Percentiles rank a stretch among this genome's conserved stretches.
These are phyloP conservation scores for Atopsyche davidsoni DNA, from an alignment of 1,140 invertebrate species.

Conservation along the genomic window DNA sequence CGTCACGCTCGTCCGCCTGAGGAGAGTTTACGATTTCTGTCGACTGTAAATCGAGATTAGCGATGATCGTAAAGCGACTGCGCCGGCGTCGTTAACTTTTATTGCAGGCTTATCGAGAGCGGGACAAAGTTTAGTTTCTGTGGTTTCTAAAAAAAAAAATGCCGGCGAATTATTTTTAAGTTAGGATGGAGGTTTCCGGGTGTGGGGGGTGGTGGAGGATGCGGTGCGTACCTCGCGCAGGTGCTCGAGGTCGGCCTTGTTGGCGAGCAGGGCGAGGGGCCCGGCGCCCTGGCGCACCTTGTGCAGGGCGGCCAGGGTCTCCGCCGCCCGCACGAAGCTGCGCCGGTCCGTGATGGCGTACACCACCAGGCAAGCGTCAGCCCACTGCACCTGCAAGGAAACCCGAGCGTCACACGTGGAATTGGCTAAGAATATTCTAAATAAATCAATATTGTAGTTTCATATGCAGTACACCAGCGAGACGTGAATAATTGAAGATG, in stretches of 20 bases:
- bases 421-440: conserved; percentile 7
- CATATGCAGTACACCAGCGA: not conserved
- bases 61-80: no score
- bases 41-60: no score
- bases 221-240: conserved; percentile 58
- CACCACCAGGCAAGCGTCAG: conserved; percentile 70
- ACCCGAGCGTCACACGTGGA: conserved; percentile 30
- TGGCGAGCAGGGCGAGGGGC: conserved; percentile 62
- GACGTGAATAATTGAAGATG: conserved; percentile 5
- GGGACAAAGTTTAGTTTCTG: no score
- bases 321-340: conserved; percentile 62
- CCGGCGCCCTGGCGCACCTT: conserved; percentile 42
- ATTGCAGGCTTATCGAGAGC: no score
- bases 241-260: conserved; percentile 73
- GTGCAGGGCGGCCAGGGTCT: conserved; percentile 54
- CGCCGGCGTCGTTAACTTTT: no score
- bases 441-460: not conserved
- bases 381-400: conserved; percentile 64
- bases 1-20: no score
- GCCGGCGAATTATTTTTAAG: no score
- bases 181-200: no score
- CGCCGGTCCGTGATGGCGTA: conserved; percentile 70
- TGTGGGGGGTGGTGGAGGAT: not conserved
- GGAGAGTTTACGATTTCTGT: no score
- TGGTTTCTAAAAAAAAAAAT: no score